Base-by-base conservation (phyloP, 2,113 vertebrate genomes). In the Ailuropoda melanoleuca region DNA sequence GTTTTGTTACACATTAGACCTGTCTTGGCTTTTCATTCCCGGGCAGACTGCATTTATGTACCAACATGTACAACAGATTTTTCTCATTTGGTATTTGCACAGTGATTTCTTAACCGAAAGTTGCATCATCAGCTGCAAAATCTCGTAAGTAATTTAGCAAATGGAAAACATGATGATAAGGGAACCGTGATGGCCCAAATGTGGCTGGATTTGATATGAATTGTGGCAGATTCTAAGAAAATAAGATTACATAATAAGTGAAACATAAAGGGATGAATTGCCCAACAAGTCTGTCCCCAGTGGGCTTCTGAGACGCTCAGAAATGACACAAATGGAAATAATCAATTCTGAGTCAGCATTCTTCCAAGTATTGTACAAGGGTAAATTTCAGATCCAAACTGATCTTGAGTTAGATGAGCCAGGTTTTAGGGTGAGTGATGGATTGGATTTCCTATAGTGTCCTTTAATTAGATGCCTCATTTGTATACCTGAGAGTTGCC, bases 71-170 rank as follows among this genome's bases (percentile, higher is more conserved):
- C 11, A 55, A 81, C 17, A 29, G 58, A 88, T 97, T 98, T 84
- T 98, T 97, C 90, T 66, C 29, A 5, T 23, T 95, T 29, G 92
- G 78, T 93, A 89, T 97, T 93, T 88, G 95, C 55, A 97, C 43
- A 96, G 83, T 66, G 6, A 0, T 97, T 98, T 88, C 93, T 95
- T 97, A 97, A 86, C 81, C 97, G 68, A 60, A 50, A 56, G 12
- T 95, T 93, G 58, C 50, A 53, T n/a, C 78, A 82, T 58, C 80
- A 50, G 4, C 21, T 83, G 58, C 31, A 93, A 85, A 90, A 62
- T 89, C 74, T 62, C 17, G 84, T 66, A 29, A 17, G 48, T 62
- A 96, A 72, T 72, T 96, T 78, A 95, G 66, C 85, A 90, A 84
- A 62, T 56, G 53, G 37, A 66, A 82, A 60, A 70, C 26, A 4